These are phyloP conservation scores for Onychostruthus taczanowskii DNA, from an alignment of 2,113 vertebrate species.

Conservation along the genomic window DNA sequence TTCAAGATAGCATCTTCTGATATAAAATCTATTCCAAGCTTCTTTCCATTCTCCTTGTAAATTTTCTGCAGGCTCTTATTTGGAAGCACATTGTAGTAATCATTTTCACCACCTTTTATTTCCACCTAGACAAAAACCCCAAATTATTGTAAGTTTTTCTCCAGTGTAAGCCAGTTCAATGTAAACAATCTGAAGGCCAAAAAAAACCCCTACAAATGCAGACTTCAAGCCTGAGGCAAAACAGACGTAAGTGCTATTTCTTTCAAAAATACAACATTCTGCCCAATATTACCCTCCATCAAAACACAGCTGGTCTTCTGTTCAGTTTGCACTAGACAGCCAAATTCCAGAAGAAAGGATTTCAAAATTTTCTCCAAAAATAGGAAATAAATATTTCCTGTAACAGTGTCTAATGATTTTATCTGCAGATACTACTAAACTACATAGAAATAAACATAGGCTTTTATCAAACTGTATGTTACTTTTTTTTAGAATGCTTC, in stretches of 20 bases:
- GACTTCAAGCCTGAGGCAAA: neutral
- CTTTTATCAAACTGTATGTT: neutral
- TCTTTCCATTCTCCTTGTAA: conserved; percentile 82
- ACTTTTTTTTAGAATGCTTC: neutral
- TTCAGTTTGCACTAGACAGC: neutral
- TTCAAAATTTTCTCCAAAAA: neutral
- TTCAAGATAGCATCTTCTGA: conserved; percentile 68
- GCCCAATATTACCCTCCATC: neutral
- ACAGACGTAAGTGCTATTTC: neutral
- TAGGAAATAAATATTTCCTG: neutral
- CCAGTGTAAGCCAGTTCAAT: neutral
- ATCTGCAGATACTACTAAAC: neutral
- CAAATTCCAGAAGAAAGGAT: neutral
- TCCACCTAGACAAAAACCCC: conserved; percentile 75
- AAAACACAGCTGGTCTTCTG: neutral
- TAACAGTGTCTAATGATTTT: neutral
- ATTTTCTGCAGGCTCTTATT: conserved; percentile 79
- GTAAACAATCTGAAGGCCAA: neutral
- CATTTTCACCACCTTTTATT: conserved; percentile 68
- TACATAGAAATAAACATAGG: neutral
- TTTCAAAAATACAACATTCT: neutral
- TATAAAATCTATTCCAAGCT: conserved; percentile 83
- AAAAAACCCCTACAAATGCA: neutral
- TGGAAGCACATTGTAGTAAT: conserved; percentile 85
- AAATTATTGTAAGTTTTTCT: neutral